Evolutionary conservation across 2,797 vertebrate genomes (phyloP).

Genomic region (Sebastes matsubarae): DNA sequence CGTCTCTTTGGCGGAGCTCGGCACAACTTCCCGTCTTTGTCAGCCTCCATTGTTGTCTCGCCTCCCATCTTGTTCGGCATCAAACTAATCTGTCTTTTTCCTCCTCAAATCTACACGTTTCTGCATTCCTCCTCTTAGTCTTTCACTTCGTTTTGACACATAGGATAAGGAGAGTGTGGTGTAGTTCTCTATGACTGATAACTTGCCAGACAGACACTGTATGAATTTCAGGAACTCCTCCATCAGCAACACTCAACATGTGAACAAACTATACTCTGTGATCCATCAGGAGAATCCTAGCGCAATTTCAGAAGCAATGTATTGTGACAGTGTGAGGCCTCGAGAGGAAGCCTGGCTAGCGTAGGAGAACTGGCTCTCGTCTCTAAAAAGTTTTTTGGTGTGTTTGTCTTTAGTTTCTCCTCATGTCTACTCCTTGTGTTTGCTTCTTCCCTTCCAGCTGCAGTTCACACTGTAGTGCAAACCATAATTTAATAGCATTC

Average conservation of each 20-base stretch:
- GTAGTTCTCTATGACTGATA: neutral
- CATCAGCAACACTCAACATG: neutral
- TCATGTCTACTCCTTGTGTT: neutral
- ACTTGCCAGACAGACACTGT: neutral
- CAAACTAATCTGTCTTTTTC: conserved; percentile 41
- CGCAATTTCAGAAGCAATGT: neutral
- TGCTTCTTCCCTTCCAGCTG: conserved; percentile 22
- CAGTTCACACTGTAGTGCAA: neutral
- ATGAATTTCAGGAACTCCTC: neutral
- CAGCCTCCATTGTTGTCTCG: conserved; percentile 58
- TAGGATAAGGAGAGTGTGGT: too few species aligned
- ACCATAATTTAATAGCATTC: neutral
- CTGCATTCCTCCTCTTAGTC: neutral
- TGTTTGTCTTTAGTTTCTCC: conserved; percentile 23
- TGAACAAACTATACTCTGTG: neutral
- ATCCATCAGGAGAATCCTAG: neutral
- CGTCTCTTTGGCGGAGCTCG: conserved; percentile 16
- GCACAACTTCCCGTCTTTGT: conserved; percentile 77
- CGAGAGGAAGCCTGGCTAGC: neutral
- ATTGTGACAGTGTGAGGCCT: neutral
- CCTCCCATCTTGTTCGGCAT: conserved; percentile 56
- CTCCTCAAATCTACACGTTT: conserved; percentile 15
- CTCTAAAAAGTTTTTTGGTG: neutral
- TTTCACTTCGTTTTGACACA: neutral
- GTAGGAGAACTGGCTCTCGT: neutral